Evolutionary conservation across 2,113 vertebrate species (phyloP).

Genomic region (Parotia lawesii): DNA sequence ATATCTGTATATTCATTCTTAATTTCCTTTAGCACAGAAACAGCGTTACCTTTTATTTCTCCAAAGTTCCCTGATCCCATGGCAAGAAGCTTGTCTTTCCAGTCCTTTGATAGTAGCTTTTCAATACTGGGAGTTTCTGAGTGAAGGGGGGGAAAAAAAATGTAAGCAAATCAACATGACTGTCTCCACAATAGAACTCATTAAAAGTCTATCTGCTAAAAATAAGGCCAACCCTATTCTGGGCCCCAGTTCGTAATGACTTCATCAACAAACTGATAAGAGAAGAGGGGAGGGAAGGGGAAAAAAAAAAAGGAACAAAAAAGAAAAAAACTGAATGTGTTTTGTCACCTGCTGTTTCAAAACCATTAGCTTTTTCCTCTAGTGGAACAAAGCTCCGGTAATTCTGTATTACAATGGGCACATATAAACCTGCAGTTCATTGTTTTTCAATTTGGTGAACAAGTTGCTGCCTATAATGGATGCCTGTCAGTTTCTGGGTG

Average conservation of each 20-base stretch:
- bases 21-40: slow-evolving; percentile 26
- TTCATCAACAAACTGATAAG: slow-evolving; percentile 91
- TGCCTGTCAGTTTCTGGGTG: slow-evolving; percentile 77
- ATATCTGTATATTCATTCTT: background rate
- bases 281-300: slow-evolving; percentile 56
- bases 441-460: slow-evolving; percentile 86
- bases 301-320: slow-evolving; percentile 1
- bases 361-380: slow-evolving; percentile 95
- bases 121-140: slow-evolving; percentile 97
- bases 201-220: slow-evolving; percentile 95
- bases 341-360: slow-evolving; percentile 97
- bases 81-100: slow-evolving; percentile 99
- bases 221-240: slow-evolving; percentile 80
- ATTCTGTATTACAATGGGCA: slow-evolving; percentile 92
- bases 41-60: slow-evolving; percentile 93
- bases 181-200: slow-evolving; percentile 89
- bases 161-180: slow-evolving; percentile 81
- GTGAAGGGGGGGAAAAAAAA: slow-evolving; percentile 70
- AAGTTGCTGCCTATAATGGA: slow-evolving; percentile 77
- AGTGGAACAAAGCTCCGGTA: slow-evolving; percentile 88
- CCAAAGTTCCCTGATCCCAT: slow-evolving; percentile 99
- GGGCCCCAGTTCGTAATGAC: slow-evolving; percentile 85
- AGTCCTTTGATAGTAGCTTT: slow-evolving; percentile 98
- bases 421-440: slow-evolving; percentile 81
- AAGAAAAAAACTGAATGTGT: slow-evolving; percentile 57